A percentile compares a stretch with the other conserved stretches of the same genome.
These are phyloP conservation scores for Rhopalosiphum nymphaeae DNA, from an alignment of 2,888 invertebrate genomes.

Conservation along the genomic window DNA sequence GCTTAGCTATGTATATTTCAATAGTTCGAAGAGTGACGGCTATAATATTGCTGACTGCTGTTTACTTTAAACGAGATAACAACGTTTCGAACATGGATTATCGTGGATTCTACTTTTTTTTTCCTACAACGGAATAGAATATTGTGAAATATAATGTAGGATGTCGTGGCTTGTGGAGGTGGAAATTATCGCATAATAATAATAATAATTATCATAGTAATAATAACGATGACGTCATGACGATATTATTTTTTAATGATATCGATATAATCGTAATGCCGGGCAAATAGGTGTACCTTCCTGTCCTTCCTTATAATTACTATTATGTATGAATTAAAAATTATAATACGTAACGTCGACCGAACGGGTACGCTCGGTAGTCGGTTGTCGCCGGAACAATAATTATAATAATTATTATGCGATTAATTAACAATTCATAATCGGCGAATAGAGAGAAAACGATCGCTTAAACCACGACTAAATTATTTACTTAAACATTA, in stretches of 20 bases:
- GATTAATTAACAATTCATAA: neutral
- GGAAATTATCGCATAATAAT: neutral
- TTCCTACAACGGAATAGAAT: neutral
- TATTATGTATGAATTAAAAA: neutral
- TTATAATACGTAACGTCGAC: neutral
- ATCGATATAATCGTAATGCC: neutral
- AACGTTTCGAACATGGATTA: neutral
- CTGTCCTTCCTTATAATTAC: neutral
- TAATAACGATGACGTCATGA: neutral
- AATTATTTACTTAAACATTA: neutral
- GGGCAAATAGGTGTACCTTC: neutral
- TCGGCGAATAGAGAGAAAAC: neutral
- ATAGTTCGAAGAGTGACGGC: neutral
- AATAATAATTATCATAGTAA: neutral
- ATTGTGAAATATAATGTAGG: too few relatives aligned
- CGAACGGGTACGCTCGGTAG: neutral
- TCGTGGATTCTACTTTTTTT: neutral
- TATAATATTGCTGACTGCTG: neutral
- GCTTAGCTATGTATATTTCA: neutral
- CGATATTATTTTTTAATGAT: neutral
- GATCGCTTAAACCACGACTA: neutral
- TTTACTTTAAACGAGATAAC: neutral
- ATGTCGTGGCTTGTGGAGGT: neutral
- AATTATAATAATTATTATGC: neutral
- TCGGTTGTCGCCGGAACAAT: neutral